phyloP scores from a whole-genome alignment of 2,888 invertebrate species.

The Lepidochrysops patricia region DNA sequence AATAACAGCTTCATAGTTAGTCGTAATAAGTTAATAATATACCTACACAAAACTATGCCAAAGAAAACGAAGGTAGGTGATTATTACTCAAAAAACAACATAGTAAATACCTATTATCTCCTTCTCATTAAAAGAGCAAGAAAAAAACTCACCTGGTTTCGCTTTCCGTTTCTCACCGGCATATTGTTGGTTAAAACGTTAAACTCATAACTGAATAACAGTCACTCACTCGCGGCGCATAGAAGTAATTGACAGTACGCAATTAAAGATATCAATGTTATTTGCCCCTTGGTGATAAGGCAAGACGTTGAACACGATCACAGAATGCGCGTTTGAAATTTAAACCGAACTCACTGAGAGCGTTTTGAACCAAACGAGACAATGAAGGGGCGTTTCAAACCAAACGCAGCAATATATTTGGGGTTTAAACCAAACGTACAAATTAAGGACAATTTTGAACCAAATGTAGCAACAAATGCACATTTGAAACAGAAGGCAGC shows the following conservation, averaged over 20 bases:
- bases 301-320: background rate
- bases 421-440: background rate
- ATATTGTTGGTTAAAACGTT: background rate
- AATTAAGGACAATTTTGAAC: background rate
- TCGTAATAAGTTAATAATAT: no score
- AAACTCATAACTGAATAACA: background rate
- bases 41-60: no score
- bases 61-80: no score
- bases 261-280: slow-evolving; percentile 36
- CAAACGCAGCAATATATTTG: background rate
- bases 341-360: background rate
- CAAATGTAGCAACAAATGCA: background rate
- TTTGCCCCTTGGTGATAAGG: slow-evolving; percentile 29
- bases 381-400: background rate
- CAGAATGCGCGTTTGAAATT: background rate
- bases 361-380: background rate
- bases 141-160: slow-evolving; percentile 8
- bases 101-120: background rate
- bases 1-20: no score
- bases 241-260: slow-evolving; percentile 28
- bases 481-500: no score
- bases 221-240: slow-evolving; percentile 14
- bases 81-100: no score
- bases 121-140: background rate
- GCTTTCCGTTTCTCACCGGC: slow-evolving; percentile 17